Base-by-base conservation (phyloP, 2,113 vertebrate genomes). In the Lasiurus borealis region DNA sequence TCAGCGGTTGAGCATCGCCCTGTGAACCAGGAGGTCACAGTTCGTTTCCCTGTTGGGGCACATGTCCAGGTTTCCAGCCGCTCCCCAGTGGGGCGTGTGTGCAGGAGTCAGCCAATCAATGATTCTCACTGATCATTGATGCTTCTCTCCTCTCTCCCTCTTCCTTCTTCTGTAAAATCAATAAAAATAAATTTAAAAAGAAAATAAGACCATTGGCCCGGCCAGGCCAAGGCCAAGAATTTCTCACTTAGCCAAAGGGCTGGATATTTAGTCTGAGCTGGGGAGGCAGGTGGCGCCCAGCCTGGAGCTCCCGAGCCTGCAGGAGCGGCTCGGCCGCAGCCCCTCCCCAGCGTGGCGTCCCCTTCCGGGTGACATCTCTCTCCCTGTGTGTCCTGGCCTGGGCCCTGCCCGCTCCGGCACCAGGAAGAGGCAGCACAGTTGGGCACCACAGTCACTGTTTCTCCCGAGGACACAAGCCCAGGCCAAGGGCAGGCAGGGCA, bases 221-320 rank as follows among this genome's bases (percentile, higher is more conserved):
- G 91, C 64, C 54, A 36, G 87, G 54, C 88, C 10, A 88, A 93
- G 93, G 97, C 97, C 97, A 97, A 96, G 97, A 97, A 97, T 96
- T 95, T 93, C 96, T 97, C 97, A 96, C 96, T 97, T 94, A 93
- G 93, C 96, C 73, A 7, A 73, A 94, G 95, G n/a, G 73, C 88
- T 97, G 85, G 95, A 95, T 96, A 97, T 97, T 97, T 97, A 97
- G 97, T 97, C 93, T 96, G 95, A 71, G 95, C 34, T 95, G 92
- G 95, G 93, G 82, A 95, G 88, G 96, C 90, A 96, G 92, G 96
- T 96, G 97, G 97, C 97, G 97, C 73, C 71, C 69, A 90, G 95
- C 96, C 97, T 93, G 90, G 78, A 93, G 84, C 94, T 96, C 83
- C 93, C 31, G 16, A 88, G 91, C 66, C 89, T 85, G 88, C 78